Percentiles rank a stretch among this genome's conserved stretches.
Conservation (phyloP, 1,140 invertebrate genomes). For the Pollicipes pollicipes region DNA sequence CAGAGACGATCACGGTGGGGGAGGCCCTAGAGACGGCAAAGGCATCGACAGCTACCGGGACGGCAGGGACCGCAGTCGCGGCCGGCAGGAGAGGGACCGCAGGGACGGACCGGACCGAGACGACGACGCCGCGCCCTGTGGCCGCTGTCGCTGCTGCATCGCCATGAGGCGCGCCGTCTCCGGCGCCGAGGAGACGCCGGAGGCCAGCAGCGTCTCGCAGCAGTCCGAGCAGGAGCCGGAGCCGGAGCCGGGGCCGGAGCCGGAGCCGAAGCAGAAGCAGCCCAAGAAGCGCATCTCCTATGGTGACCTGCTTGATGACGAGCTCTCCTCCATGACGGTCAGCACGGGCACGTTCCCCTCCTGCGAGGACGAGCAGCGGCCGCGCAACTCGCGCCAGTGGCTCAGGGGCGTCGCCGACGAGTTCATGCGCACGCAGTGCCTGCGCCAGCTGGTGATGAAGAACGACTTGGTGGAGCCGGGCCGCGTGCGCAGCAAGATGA, state of each 20-base stretch:
- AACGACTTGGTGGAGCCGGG: neutral
- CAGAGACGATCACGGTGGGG: too few relatives aligned
- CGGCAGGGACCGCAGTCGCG: too few relatives aligned
- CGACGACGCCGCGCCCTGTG: neutral
- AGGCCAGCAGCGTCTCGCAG: neutral
- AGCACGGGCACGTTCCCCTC: neutral
- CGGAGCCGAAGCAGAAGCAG: neutral
- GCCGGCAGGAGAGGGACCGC: too few relatives aligned
- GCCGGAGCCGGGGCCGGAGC: neutral
- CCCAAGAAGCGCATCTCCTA: too few relatives aligned
- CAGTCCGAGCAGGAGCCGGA: neutral
- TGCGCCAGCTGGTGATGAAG: neutral
- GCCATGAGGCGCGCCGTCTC: neutral
- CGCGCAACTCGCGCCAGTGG: neutral
- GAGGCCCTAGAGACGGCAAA: too few relatives aligned
- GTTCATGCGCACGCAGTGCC: neutral
- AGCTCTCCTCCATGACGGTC: neutral
- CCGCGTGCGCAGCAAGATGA: neutral
- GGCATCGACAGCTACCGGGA: too few relatives aligned
- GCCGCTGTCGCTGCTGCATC: neutral
- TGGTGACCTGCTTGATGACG: neutral
- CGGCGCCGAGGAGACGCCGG: too few relatives aligned
- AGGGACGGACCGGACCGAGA: neutral
- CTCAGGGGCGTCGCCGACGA: neutral
- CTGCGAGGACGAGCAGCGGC: neutral